Conservation (phyloP, 92 coral and sea anemone species). For the Porites divaricata region DNA sequence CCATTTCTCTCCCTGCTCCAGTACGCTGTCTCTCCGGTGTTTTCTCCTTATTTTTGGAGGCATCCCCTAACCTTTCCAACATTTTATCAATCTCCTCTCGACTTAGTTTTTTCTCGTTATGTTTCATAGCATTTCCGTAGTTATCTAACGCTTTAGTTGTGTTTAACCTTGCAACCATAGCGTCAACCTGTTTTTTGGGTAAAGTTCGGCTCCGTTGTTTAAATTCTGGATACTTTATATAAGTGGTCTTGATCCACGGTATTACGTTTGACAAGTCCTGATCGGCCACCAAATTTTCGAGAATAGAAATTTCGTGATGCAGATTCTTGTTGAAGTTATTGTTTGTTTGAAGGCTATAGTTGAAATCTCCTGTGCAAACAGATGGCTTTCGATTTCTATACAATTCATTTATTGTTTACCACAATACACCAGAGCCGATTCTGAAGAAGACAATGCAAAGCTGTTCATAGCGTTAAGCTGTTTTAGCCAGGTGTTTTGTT, state of each 20-base stretch:
- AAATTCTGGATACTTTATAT: conserved; percentile 62
- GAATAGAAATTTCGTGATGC: conserved; percentile 10
- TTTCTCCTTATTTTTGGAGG: conserved; percentile 63
- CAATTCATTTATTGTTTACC: background rate
- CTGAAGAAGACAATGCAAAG: no score
- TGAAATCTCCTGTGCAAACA: conserved; percentile 1
- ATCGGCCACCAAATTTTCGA: background rate
- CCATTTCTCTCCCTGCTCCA: conserved; percentile 59
- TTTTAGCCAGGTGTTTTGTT: no score
- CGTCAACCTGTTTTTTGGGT: conserved; percentile 65
- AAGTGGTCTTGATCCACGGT: conserved; percentile 76
- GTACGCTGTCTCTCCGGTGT: conserved; percentile 88
- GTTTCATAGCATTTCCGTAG: conserved; percentile 2
- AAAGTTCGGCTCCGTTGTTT: conserved; percentile 47
- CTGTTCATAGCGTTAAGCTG: no score
- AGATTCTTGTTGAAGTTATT: background rate
- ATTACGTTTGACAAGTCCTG: conserved; percentile 11
- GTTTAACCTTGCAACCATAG: conserved; percentile 75
- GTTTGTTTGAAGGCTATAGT: background rate
- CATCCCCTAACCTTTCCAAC: conserved; percentile 83
- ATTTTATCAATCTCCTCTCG: conserved; percentile 54
- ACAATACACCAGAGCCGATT: background rate
- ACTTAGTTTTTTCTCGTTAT: conserved; percentile 49
- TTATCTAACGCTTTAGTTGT: conserved; percentile 56
- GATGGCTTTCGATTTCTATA: background rate